Evolutionary conservation across 2,888 invertebrate species (phyloP).

Genomic region (Ormyrus pomaceus): DNA sequence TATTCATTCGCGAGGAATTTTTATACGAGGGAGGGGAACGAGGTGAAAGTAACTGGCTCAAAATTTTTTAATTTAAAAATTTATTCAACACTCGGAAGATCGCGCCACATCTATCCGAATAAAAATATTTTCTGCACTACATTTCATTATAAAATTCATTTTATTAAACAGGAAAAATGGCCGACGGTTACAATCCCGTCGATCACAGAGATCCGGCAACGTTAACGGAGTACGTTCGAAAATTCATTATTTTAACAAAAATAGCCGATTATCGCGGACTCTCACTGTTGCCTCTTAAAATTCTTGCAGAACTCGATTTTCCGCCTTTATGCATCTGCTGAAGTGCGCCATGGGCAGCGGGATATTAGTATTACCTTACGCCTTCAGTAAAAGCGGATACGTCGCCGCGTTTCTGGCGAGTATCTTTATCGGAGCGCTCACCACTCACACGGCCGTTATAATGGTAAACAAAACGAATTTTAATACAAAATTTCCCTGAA

Average conservation of each 20-base stretch:
- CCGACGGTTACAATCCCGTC: constrained; percentile 24
- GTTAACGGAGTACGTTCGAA: not conserved
- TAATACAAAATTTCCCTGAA: not conserved
- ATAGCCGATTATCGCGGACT: too few species aligned
- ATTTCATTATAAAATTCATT: not conserved
- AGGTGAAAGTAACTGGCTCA: too few species aligned
- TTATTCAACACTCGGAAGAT: too few species aligned
- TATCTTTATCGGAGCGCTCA: constrained; percentile 77
- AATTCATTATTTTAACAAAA: not conserved
- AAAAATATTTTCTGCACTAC: not conserved
- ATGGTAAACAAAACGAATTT: constrained; percentile 78
- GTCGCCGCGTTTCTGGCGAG: constrained; percentile 74
- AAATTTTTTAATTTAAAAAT: too few species aligned
- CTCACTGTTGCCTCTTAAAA: not conserved
- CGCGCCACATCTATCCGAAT: too few species aligned
- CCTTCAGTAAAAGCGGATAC: constrained; percentile 89
- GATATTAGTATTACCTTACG: constrained; percentile 92
- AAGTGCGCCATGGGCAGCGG: constrained; percentile 95
- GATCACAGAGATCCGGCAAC: constrained; percentile 13
- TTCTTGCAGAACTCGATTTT: constrained; percentile 80
- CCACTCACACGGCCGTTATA: constrained; percentile 93
- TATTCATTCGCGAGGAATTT: too few species aligned
- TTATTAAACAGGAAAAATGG: not conserved
- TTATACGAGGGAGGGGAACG: too few species aligned
- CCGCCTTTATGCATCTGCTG: constrained; percentile 90